Base-by-base conservation (phyloP, 1,140 invertebrate species). In the Charaxes varanes region DNA sequence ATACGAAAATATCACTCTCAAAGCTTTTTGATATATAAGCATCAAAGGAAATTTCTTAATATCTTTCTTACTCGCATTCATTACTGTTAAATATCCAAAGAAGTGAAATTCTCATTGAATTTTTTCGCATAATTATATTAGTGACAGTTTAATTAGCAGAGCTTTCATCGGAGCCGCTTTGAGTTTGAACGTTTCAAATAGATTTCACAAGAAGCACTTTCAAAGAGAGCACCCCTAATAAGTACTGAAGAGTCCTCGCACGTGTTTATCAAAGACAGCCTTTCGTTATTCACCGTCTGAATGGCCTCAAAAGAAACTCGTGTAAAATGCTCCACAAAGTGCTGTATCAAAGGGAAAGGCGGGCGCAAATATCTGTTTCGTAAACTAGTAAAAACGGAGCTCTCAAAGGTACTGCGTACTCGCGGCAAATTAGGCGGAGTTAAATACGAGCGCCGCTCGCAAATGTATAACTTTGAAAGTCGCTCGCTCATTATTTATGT, bases 241-340 rank as follows among this genome's bases (percentile, higher is more conserved):
- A 83, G 76, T 80, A 81, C 74, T 83, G 74, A 81, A 83, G 76
- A 83, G 74, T 80, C 76, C 79, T 79, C 76, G 79, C 77, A 83
- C 79, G 79, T 83, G 79, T 83, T 83, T 81, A 83, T 81, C 76
- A 83, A 81, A 83, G 79, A 80, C 79, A 80, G 76, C 79, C 79
- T 83, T 82, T 80, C 79, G 76, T 83, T 83, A 80, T 77, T 80
- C 74, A 83, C 73, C 76, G 79, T 83, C 73, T 83, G 79, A 83
- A 83, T 80, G 73, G 76, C 65, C 73, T 83, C 78, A 83, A 83
- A 83, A 80, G 76, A 80, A 80, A 80, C 79, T 80, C 76, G 76
- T 79, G 79, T 83, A 83, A 83, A 83, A 83, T 71, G 74, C 71
- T 80, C 68, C 68, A 76, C 76, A 80, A 83, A 80, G 76, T 80